These are phyloP conservation scores for Caligus rogercresseyi DNA, from an alignment of 1,140 invertebrate species.

Conservation along the genomic window DNA sequence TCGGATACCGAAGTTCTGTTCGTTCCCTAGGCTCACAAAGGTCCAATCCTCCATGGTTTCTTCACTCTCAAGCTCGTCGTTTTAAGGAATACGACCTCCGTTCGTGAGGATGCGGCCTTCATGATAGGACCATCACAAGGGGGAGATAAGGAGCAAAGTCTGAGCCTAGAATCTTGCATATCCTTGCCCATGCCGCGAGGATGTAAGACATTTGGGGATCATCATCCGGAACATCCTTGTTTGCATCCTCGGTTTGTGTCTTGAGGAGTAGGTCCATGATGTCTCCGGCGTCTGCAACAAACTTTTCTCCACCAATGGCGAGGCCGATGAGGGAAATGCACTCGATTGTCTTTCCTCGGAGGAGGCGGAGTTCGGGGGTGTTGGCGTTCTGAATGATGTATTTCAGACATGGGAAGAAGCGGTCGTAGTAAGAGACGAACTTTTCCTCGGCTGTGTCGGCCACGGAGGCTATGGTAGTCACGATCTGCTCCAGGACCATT, in stretches of 20 bases:
- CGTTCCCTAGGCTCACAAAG: constrained; percentile 88
- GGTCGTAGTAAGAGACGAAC: constrained; percentile 56
- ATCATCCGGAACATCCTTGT: constrained; percentile 59
- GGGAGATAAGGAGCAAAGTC: constrained; percentile 93
- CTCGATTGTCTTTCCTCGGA: constrained; percentile 90
- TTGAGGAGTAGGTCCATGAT: constrained; percentile 89
- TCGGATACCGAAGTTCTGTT: constrained; percentile 79
- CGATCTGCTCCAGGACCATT: constrained; percentile 88
- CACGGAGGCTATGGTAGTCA: constrained; percentile 94
- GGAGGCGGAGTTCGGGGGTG: constrained; percentile 61
- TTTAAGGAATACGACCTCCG: constrained; percentile 86
- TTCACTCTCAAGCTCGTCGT: constrained; percentile 54
- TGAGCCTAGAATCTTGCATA: constrained; percentile 82
- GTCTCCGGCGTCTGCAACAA: constrained; percentile 77
- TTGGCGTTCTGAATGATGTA: constrained; percentile 91
- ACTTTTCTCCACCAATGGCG: constrained; percentile 90
- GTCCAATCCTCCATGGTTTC: constrained; percentile 83
- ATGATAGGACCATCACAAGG: constrained; percentile 91
- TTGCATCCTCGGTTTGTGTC: constrained; percentile 47
- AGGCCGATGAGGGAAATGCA: constrained; percentile 95
- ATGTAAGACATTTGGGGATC: constrained; percentile 95
- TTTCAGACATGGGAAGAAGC: constrained; percentile 84
- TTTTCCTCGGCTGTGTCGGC: constrained; percentile 97
- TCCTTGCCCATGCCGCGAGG: constrained; percentile 94
- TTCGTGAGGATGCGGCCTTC: constrained; percentile 83